Conservation (phyloP, 2,113 vertebrate species). For the Tachycineta bicolor region DNA sequence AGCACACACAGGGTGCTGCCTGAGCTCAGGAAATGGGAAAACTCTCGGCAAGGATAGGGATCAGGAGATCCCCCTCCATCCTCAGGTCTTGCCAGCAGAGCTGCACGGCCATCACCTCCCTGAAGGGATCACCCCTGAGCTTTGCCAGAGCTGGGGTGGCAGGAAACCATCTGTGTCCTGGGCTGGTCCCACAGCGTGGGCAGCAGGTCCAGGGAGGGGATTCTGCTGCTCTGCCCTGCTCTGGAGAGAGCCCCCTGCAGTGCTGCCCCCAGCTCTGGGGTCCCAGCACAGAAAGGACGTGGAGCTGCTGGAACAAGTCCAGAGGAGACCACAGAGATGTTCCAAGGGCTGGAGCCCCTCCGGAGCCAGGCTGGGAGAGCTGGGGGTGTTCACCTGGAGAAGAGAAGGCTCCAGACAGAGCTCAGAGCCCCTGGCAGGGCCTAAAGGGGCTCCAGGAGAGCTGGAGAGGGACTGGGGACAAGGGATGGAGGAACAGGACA, state of each 20-base stretch:
- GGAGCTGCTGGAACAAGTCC: neutral
- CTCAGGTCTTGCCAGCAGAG: neutral
- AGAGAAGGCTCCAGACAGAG: rapidly evolving
- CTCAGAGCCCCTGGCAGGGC: neutral
- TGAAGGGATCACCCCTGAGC: neutral
- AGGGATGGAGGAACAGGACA: neutral
- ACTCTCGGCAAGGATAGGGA: neutral
- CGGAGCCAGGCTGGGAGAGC: neutral
- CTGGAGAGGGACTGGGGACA: neutral
- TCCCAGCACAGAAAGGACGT: rapidly evolving
- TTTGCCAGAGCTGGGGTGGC: neutral
- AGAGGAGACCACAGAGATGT: rapidly evolving
- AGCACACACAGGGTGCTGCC: neutral
- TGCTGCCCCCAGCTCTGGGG: neutral
- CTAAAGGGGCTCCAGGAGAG: neutral
- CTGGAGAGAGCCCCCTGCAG: neutral
- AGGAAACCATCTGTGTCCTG: neutral
- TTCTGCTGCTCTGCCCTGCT: neutral
- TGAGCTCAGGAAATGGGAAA: neutral
- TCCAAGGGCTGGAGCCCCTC: neutral
- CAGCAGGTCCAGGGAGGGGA: neutral
- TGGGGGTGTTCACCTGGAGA: rapidly evolving
- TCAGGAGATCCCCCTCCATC: neutral
- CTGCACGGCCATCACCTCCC: neutral
- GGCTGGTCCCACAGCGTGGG: neutral